Evolutionary conservation across 2,113 vertebrate genomes (phyloP).

Genomic region (Alouatta palliata): DNA sequence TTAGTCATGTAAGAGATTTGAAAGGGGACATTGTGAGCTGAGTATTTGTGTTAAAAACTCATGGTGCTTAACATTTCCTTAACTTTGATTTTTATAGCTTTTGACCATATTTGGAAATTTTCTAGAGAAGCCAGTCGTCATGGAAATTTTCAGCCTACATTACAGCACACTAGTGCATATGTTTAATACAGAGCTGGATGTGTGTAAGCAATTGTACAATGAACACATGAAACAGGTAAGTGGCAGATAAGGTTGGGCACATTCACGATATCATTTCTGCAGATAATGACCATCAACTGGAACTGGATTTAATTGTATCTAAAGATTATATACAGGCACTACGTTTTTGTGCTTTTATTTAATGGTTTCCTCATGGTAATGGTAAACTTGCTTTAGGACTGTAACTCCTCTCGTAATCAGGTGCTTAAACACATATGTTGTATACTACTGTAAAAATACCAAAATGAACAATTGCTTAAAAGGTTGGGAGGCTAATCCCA

Average conservation of each 20-base stretch:
- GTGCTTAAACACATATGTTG: neutral
- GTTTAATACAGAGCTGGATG: constrained; percentile 85
- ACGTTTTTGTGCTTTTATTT: neutral
- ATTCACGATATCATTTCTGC: neutral
- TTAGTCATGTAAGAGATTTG: neutral
- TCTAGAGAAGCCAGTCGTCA: constrained; percentile 85
- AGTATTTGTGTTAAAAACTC: constrained; percentile 34
- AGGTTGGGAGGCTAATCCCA: neutral
- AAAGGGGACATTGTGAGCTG: neutral
- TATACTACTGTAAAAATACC: neutral
- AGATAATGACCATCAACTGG: neutral
- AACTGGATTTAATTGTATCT: neutral
- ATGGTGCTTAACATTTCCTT: constrained; percentile 50
- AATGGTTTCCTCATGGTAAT: neutral
- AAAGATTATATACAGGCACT: neutral
- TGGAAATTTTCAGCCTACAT: constrained; percentile 87
- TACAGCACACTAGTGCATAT: constrained; percentile 83
- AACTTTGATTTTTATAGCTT: constrained; percentile 82
- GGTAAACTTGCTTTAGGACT: neutral
- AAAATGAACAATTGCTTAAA: neutral
- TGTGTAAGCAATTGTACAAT: constrained; percentile 84
- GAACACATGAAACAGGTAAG: constrained; percentile 84
- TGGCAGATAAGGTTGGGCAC: neutral
- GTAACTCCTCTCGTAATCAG: neutral
- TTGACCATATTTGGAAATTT: constrained; percentile 87